These are phyloP conservation scores for Hemitrygon akajei DNA, from an alignment of 2,797 vertebrate genomes.

Conservation along the genomic window DNA sequence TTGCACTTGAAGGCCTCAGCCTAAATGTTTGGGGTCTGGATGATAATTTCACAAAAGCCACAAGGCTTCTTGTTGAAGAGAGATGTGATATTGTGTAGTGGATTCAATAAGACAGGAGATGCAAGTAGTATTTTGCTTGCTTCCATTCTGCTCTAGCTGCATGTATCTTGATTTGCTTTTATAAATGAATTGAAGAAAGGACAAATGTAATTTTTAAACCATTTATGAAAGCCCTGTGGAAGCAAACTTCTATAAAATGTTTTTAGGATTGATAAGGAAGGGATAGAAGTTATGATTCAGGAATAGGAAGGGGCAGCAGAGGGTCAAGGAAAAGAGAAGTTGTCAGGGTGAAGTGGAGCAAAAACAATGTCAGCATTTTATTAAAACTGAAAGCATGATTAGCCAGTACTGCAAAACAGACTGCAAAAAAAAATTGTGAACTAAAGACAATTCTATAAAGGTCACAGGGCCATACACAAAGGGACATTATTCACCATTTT, in stretches of 20 bases:
- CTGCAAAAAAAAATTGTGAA: not conserved
- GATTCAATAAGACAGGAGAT: not conserved
- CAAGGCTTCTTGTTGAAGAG: not conserved
- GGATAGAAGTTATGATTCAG: not conserved
- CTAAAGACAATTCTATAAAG: not conserved
- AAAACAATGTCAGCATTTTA: not conserved
- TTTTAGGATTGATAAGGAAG: not conserved
- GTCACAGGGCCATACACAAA: not conserved
- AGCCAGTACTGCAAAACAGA: not conserved
- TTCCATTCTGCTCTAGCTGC: not conserved
- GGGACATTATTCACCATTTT: not conserved
- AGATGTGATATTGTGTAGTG: not conserved
- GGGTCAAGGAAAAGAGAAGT: not conserved
- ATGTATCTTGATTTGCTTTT: not conserved
- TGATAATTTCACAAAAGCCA: not conserved
- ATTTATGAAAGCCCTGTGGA: not conserved
- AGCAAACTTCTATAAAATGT: not conserved
- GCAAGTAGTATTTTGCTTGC: not conserved
- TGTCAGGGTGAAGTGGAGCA: not conserved
- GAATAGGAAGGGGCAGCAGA: not conserved
- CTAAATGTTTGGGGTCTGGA: not conserved
- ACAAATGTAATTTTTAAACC: not conserved
- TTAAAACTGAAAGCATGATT: not conserved
- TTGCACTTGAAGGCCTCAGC: not conserved
- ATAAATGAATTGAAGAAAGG: slow-evolving; percentile 16